phyloP scores from a whole-genome alignment of 2,113 vertebrate genomes.

The Coryphaenoides rupestris region DNA sequence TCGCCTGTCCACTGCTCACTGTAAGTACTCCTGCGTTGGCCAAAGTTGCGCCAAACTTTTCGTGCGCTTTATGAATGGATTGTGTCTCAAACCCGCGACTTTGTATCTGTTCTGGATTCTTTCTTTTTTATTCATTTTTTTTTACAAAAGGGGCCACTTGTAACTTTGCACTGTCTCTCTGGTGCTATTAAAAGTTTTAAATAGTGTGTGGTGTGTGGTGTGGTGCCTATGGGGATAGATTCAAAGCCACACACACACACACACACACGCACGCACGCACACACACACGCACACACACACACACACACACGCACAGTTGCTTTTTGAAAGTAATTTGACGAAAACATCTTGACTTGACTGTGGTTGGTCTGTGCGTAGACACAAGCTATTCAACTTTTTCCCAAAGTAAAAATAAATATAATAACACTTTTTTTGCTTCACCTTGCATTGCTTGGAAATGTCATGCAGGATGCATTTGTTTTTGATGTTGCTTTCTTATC shows the following conservation, averaged over 20 bases:
- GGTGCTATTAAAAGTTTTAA: slow-evolving; percentile 25
- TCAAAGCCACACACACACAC: no score
- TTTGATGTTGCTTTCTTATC: background rate
- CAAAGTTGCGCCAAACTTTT: slow-evolving; percentile 11
- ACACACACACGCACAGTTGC: slow-evolving; percentile 22
- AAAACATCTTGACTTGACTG: slow-evolving; percentile 41
- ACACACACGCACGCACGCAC: background rate
- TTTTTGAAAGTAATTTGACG: slow-evolving; percentile 48
- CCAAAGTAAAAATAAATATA: slow-evolving; percentile 26
- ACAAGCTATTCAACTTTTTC: slow-evolving; percentile 70
- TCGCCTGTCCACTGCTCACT: slow-evolving; percentile 63
- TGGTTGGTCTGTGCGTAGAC: slow-evolving; percentile 70
- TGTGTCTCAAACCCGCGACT: no score
- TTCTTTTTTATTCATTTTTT: no score
- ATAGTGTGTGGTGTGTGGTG: slow-evolving; percentile 12
- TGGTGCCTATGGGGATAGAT: slow-evolving; percentile 15
- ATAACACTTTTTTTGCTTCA: slow-evolving; percentile 4
- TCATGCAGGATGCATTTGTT: background rate
- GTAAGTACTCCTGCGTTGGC: slow-evolving; percentile 60
- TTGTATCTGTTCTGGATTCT: no score
- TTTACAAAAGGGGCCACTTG: no score
- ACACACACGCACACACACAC: slow-evolving; percentile 7
- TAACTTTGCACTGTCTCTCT: no score
- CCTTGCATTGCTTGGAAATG: slow-evolving; percentile 11
- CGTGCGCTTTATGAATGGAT: background rate